Conservation (phyloP, 1,140 invertebrate species). For the Mamestra configurata region DNA sequence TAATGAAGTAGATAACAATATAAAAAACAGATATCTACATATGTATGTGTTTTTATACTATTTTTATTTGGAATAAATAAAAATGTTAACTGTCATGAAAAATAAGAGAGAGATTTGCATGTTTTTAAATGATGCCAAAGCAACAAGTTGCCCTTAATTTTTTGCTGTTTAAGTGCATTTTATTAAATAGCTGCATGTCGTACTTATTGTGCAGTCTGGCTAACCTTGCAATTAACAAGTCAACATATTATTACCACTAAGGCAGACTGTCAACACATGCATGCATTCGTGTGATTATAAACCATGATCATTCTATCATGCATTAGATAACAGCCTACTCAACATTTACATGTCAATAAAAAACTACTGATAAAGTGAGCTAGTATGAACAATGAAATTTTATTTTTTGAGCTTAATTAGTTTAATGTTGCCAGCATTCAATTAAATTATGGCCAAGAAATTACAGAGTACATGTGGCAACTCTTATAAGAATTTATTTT, state of each 20-base stretch:
- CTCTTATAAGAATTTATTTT: slow-evolving; percentile 68
- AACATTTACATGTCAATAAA: slow-evolving; percentile 20
- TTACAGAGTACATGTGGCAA: slow-evolving; percentile 60
- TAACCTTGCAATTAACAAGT: slow-evolving; percentile 32
- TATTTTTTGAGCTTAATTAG: slow-evolving; percentile 1
- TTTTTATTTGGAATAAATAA: no score
- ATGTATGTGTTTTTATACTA: no score
- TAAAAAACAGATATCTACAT: no score
- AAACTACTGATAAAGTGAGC: slow-evolving; percentile 33
- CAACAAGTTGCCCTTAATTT: slow-evolving; percentile 21
- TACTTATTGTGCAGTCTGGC: neutral
- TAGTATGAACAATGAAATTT: slow-evolving; percentile 1
- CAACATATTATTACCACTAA: slow-evolving; percentile 1
- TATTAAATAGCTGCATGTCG: slow-evolving; percentile 15
- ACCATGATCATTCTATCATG: neutral
- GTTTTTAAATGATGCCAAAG: neutral
- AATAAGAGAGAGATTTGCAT: no score
- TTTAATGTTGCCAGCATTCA: slow-evolving; percentile 58
- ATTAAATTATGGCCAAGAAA: slow-evolving; percentile 35
- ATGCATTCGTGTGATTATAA: slow-evolving; percentile 7
- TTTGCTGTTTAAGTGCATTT: slow-evolving; percentile 13
- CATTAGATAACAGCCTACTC: slow-evolving; percentile 1
- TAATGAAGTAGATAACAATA: no score
- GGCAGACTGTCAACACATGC: neutral
- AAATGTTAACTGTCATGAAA: no score